phyloP scores from a whole-genome alignment of 2,888 invertebrate species.

The Salticus scenicus region DNA sequence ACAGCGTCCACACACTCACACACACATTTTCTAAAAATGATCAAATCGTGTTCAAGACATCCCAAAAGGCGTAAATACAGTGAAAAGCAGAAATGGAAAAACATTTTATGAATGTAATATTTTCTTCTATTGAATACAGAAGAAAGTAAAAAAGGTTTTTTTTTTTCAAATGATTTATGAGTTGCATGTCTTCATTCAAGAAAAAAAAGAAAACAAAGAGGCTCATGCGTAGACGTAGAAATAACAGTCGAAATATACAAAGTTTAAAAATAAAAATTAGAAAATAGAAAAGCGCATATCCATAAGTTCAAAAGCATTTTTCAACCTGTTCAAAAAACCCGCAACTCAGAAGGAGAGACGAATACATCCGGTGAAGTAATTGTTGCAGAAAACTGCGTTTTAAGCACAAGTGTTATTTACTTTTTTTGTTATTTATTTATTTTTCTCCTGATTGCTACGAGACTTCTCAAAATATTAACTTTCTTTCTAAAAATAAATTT shows the following conservation, averaged over 20 bases:
- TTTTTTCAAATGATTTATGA: slow-evolving; percentile 52
- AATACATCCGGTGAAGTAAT: neutral
- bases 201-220: slow-evolving; percentile 19
- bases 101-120: too few relatives aligned
- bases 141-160: too few relatives aligned
- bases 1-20: too few relatives aligned
- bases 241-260: neutral
- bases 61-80: too few relatives aligned
- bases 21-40: too few relatives aligned
- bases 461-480: too few relatives aligned
- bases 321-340: slow-evolving; percentile 13
- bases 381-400: neutral
- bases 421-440: too few relatives aligned
- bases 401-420: neutral
- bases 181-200: slow-evolving; percentile 20
- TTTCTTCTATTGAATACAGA: too few relatives aligned
- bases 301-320: neutral
- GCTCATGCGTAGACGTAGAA: slow-evolving; percentile 24
- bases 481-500: too few relatives aligned
- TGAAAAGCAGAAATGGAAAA: too few relatives aligned
- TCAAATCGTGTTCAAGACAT: too few relatives aligned
- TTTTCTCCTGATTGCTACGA: too few relatives aligned
- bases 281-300: neutral
- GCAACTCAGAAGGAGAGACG: neutral
- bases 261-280: slow-evolving; percentile 19